phyloP scores from a whole-genome alignment of 1,140 invertebrate species.

The Drosophila nigromelanica region DNA sequence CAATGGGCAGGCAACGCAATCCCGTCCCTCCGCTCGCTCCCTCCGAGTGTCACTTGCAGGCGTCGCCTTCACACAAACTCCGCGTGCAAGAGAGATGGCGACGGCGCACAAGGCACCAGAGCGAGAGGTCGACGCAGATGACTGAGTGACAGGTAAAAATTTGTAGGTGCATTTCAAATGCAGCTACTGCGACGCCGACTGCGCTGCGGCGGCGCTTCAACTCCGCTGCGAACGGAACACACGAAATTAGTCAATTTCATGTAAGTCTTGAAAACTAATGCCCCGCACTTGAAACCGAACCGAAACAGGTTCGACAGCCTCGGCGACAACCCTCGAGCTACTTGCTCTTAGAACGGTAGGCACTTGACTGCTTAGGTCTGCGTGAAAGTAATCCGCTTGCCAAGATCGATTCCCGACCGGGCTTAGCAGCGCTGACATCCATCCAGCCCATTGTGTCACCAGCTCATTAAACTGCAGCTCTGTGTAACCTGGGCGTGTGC shows the following conservation, averaged over 20 bases:
- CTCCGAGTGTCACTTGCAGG: constrained; percentile 60
- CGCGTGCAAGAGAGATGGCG: constrained; percentile 21
- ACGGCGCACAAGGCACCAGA: background rate
- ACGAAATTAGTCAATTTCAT: constrained; percentile 82
- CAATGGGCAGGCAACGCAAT: constrained; percentile 62
- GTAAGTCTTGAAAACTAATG: constrained; percentile 67
- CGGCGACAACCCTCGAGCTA: constrained; percentile 8
- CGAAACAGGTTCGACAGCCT: constrained; percentile 51
- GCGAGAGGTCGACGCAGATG: constrained; percentile 32
- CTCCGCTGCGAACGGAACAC: constrained; percentile 13
- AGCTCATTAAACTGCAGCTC: constrained; percentile 56
- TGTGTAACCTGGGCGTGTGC: constrained; percentile 28
- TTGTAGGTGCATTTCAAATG: constrained; percentile 70
- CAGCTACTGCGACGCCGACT: constrained; percentile 17
- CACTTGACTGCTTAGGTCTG: constrained; percentile 19
- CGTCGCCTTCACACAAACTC: constrained; percentile 55
- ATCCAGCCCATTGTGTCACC: constrained; percentile 63
- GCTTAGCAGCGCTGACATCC: constrained; percentile 24
- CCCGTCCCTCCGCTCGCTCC: background rate
- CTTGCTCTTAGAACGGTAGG: constrained; percentile 52
- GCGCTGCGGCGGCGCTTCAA: constrained; percentile 27
- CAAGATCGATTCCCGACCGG: constrained; percentile 14
- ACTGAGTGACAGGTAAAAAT: constrained; percentile 73
- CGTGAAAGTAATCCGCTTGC: constrained; percentile 61
- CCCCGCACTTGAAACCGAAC: constrained; percentile 59